These are phyloP conservation scores for Girardinichthys multiradiatus DNA, from an alignment of 2,113 vertebrate species.

Conservation along the genomic window DNA sequence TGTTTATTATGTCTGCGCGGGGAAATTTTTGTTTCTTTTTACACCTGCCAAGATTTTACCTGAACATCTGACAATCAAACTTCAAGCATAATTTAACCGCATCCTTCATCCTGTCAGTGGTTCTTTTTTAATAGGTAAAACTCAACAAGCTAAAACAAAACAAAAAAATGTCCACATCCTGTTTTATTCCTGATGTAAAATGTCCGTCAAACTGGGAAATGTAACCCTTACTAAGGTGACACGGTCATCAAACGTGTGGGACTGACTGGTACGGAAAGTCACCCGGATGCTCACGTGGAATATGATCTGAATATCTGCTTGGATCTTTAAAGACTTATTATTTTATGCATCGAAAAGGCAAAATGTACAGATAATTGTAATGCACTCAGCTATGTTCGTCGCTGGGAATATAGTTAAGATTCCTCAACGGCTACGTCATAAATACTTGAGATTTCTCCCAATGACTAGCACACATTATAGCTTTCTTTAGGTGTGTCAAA, in stretches of 20 bases:
- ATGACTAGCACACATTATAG: constrained; percentile 28
- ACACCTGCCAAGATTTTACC: too few relatives aligned
- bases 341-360: constrained; percentile 13
- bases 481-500: constrained; percentile 56
- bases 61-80: too few relatives aligned
- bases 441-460: constrained; percentile 57
- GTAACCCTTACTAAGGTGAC: neutral
- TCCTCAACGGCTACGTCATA: constrained; percentile 52
- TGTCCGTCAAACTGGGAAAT: neutral
- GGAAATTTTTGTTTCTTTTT: too few relatives aligned
- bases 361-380: constrained; percentile 3
- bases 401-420: constrained; percentile 61
- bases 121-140: too few relatives aligned
- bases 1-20: too few relatives aligned
- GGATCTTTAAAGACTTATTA: neutral
- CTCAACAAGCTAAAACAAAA: too few relatives aligned
- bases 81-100: too few relatives aligned
- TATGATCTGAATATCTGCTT: neutral
- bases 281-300: neutral
- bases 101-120: too few relatives aligned
- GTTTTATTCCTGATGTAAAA: neutral
- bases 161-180: too few relatives aligned
- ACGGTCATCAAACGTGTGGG: neutral
- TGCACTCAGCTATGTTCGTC: constrained; percentile 4
- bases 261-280: neutral